A percentile compares a stretch with the other conserved stretches of the same genome.
Evolutionary conservation across 2,888 invertebrate species (phyloP).

Genomic region (Beris morrisii): DNA sequence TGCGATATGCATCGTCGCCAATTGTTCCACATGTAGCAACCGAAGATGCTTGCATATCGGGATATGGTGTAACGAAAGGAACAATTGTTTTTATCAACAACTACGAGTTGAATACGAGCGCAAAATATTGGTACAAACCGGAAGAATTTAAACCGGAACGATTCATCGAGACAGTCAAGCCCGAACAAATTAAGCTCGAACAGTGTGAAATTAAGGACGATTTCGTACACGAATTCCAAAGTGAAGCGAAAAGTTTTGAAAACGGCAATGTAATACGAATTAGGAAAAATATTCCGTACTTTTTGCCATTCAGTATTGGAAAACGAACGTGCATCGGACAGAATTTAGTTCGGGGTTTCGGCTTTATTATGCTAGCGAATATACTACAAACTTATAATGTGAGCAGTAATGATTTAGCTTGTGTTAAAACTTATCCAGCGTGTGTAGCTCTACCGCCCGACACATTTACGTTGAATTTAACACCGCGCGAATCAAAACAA

Average conservation of each 20-base stretch:
- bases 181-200: conserved; percentile 12
- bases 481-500: conserved; percentile 55
- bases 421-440: conserved; percentile 64
- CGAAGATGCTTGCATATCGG: conserved; percentile 71
- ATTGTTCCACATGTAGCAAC: conserved; percentile 90
- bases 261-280: conserved; percentile 45
- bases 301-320: conserved; percentile 80
- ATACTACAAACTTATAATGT: conserved; percentile 71
- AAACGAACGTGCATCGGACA: conserved; percentile 80
- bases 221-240: not conserved
- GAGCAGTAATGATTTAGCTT: conserved; percentile 58
- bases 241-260: not conserved
- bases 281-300: conserved; percentile 64
- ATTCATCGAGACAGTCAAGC: conserved; percentile 62
- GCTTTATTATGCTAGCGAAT: conserved; percentile 71
- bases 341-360: conserved; percentile 73
- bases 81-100: conserved; percentile 84
- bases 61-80: conserved; percentile 72
- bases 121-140: conserved; percentile 73
- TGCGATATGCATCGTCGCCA: conserved; percentile 80
- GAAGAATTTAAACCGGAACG: conserved; percentile 73
- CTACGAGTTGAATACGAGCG: conserved; percentile 74
- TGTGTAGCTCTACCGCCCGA: conserved; percentile 74
- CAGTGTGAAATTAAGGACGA: conserved; percentile 57
- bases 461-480: conserved; percentile 64